Evolutionary conservation across 2,113 vertebrate species (phyloP), one percentile per base, ranked within the genome.

Genomic region (Daphoenositta chrysoptera): DNA sequence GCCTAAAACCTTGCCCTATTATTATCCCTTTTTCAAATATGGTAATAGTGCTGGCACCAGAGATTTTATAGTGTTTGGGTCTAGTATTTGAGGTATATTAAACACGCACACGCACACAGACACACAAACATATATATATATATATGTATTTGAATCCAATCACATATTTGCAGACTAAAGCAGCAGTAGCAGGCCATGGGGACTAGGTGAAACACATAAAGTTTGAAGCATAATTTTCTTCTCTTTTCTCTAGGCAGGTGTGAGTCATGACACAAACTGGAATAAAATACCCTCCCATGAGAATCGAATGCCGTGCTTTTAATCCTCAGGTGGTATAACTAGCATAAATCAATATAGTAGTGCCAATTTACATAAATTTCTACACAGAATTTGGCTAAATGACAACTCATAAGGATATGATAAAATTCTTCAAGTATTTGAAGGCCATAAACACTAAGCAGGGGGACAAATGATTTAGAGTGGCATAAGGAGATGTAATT

Each of bases 401-500:
- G 61, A 39, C 40, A 83, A 47, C 48, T 82, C 37, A 19, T 54
- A 87, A 94, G 87, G 84, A 89, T 94, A 95, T 96, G 93, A 89
- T 91, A 95, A 54, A 66, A 93, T 90, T 93, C 87, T 87, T 50
- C 57, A 96, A 89, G 70, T 69, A 96, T 96, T 87, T 83, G 63
- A 90, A 87, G 76, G 35, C 81, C 53, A 87, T 96, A 94, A 97
- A 95, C 93, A 79, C 83, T 51, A 82, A 76, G 70, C 44, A 87
- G 48, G 37, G 45, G 63, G 27, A 94, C 40, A 91, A 93, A 90
- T 91, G 57, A 91, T 96, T 95, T 94, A 96, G 78, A 57, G 57
- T 80, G 65, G 48, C 66, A 50, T 82, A 89, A 91, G 40, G 57
- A 91, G 91, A 84, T 63, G 57, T 80, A 95, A 95, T 97, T 96